Percentiles rank a stretch among this genome's conserved stretches.
These are phyloP conservation scores for Pomacea maculata DNA, from an alignment of 1,140 invertebrate genomes.

Conservation along the genomic window DNA sequence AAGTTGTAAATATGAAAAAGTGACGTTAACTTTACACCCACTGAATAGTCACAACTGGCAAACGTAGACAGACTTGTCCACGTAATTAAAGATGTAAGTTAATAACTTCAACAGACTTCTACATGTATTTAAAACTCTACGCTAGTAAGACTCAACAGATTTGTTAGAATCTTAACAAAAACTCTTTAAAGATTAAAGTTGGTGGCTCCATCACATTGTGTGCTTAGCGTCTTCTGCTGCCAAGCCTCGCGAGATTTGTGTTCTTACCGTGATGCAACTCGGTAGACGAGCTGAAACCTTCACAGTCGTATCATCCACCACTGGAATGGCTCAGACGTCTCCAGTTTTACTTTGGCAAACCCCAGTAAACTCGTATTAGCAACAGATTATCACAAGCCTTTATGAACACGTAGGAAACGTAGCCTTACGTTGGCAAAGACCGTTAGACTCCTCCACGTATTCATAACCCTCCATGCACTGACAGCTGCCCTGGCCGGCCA, in stretches of 20 bases:
- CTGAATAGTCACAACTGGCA: background rate
- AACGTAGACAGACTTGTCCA: background rate
- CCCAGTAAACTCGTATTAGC: background rate
- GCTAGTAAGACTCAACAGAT: too few species aligned
- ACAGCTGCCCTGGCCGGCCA: background rate
- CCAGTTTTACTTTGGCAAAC: background rate
- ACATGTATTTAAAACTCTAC: too few species aligned
- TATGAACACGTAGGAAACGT: background rate
- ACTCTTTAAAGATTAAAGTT: too few species aligned
- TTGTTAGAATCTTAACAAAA: too few species aligned
- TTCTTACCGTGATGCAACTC: too few species aligned
- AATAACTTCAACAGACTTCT: background rate
- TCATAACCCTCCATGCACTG: conserved; percentile 17
- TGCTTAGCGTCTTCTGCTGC: too few species aligned
- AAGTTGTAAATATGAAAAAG: background rate
- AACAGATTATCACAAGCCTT: background rate
- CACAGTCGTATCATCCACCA: background rate
- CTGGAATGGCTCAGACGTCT: background rate
- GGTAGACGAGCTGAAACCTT: too few species aligned
- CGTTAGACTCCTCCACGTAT: background rate
- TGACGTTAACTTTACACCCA: background rate
- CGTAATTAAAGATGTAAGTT: background rate
- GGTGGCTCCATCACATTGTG: too few species aligned
- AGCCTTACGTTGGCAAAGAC: conserved; percentile 6
- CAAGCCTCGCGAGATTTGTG: too few species aligned